A percentile compares a stretch with the other conserved stretches of the same genome.
Evolutionary conservation across 2,797 vertebrate species (phyloP).

Genomic region (Sitta carolinensis): DNA sequence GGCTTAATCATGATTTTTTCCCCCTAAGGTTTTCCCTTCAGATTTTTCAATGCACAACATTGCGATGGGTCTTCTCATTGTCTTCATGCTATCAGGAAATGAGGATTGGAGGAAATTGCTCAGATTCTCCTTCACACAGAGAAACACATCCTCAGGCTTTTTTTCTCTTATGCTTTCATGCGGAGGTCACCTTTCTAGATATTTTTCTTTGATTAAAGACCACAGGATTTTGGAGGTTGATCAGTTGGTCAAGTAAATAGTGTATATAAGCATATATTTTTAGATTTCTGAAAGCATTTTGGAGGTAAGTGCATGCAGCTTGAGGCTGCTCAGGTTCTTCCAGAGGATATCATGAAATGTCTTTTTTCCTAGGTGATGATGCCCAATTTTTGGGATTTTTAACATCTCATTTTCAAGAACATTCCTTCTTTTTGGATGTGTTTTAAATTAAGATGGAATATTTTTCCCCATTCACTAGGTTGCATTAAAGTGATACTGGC

Average conservation of each 20-base stretch:
- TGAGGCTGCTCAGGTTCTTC: constrained; percentile 64
- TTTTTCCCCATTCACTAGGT: constrained; percentile 48
- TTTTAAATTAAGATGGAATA: constrained; percentile 53
- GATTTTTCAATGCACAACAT: constrained; percentile 70
- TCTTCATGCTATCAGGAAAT: constrained; percentile 76
- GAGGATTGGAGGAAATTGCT: constrained; percentile 76
- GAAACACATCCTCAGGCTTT: constrained; percentile 70
- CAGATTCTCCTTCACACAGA: constrained; percentile 72
- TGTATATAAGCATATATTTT: constrained; percentile 17
- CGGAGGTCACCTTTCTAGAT: constrained; percentile 71
- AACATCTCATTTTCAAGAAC: constrained; percentile 63
- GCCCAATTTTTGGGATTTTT: constrained; percentile 52
- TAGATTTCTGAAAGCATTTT: constrained; percentile 58
- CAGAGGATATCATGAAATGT: constrained; percentile 68
- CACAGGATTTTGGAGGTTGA: constrained; percentile 66
- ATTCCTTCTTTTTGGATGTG: constrained; percentile 55
- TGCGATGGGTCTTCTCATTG: constrained; percentile 74
- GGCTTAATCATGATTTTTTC: constrained; percentile 65
- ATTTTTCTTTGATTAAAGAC: constrained; percentile 68
- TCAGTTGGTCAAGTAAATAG: constrained; percentile 54
- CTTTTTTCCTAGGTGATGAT: constrained; percentile 64
- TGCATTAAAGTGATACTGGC: constrained; percentile 50
- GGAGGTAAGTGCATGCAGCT: constrained; percentile 65
- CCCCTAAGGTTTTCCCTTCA: constrained; percentile 60
- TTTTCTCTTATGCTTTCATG: constrained; percentile 67